phyloP scores from a whole-genome alignment of 2,113 vertebrate species.

The Azemiops feae region DNA sequence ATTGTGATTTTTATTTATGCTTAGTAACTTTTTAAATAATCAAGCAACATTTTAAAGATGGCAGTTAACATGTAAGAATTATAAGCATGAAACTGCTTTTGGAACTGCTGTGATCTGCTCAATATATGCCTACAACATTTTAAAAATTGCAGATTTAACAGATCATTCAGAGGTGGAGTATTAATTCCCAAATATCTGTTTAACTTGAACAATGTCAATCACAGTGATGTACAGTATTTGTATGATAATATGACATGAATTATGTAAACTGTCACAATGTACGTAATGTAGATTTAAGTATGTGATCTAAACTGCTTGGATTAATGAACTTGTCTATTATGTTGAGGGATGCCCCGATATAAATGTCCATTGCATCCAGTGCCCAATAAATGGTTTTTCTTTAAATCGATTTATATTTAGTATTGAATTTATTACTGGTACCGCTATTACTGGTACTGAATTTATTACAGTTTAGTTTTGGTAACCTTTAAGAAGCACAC shows the following conservation, averaged over 20 bases:
- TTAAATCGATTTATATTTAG: background rate
- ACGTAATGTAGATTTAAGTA: background rate
- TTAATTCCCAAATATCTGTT: background rate
- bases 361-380: background rate
- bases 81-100: background rate
- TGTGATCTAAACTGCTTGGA: background rate
- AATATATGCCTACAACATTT: background rate
- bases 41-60: background rate
- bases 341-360: background rate
- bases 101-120: background rate
- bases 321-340: background rate
- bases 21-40: background rate
- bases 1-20: background rate
- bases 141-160: background rate
- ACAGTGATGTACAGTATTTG: background rate
- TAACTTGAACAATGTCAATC: background rate
- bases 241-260: background rate
- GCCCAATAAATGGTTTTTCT: background rate
- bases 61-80: background rate
- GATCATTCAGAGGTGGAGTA: background rate
- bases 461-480: background rate
- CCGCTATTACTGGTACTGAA: background rate
- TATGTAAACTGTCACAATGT: background rate
- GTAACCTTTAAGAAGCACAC: background rate
- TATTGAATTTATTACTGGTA: background rate